phyloP scores from a whole-genome alignment of 1,140 invertebrate genomes.

The Meteorus sp. region DNA sequence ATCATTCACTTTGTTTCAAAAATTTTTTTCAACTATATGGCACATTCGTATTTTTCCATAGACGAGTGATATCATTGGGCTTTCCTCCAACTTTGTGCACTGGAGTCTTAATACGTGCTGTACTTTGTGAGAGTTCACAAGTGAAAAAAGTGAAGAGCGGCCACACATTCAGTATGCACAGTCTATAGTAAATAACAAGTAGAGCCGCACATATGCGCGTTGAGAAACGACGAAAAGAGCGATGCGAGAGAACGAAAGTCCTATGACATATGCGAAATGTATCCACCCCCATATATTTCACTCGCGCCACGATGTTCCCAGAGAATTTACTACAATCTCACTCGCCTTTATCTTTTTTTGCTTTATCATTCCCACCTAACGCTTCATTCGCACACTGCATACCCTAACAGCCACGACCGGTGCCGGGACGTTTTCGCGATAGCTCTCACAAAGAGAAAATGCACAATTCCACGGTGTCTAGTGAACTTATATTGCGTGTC shows the following conservation, averaged over 20 bases:
- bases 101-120: too few relatives aligned
- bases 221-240: not conserved
- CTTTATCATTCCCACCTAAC: not conserved
- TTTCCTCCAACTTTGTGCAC: too few relatives aligned
- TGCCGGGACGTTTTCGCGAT: too few relatives aligned
- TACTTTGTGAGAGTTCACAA: too few relatives aligned
- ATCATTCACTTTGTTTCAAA: too few relatives aligned
- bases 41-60: not conserved
- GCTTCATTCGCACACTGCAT: constrained; percentile 16
- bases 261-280: constrained; percentile 26
- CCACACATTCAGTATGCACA: too few relatives aligned
- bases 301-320: constrained; percentile 10
- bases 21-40: too few relatives aligned
- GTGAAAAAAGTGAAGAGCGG: too few relatives aligned
- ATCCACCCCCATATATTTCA: constrained; percentile 25
- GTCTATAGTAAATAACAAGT: too few relatives aligned
- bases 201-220: not conserved
- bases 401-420: not conserved
- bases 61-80: constrained; percentile 6
- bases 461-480: constrained; percentile 15
- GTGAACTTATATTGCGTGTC: constrained; percentile 21
- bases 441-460: constrained; percentile 15
- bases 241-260: constrained; percentile 4
- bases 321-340: constrained; percentile 23
- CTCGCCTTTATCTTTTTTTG: constrained; percentile 17